Conservation (phyloP, 2,888 invertebrate genomes). For the Drosophila anomelani region DNA sequence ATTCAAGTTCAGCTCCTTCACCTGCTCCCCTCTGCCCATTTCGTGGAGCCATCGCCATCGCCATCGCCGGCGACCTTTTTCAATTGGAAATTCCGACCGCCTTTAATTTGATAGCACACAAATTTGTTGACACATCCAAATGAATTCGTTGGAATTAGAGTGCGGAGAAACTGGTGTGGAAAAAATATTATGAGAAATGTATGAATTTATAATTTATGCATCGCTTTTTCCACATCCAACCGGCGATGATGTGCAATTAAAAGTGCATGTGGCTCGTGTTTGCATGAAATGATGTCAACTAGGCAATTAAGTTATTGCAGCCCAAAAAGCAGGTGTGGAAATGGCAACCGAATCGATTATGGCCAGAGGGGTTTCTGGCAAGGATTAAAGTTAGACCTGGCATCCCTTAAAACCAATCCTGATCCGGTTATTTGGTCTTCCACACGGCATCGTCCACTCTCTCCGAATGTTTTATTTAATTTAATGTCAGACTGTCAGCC, state of each 20-base stretch:
- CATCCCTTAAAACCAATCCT: background rate
- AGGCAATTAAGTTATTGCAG: constrained; percentile 36
- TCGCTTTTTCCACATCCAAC: constrained; percentile 12
- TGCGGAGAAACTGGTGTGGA: constrained; percentile 4
- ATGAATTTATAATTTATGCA: constrained; percentile 36
- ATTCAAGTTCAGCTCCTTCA: background rate
- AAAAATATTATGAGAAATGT: constrained; percentile 28
- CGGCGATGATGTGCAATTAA: constrained; percentile 45
- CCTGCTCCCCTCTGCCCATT: background rate
- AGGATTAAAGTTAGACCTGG: background rate
- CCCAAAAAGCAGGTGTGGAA: constrained; percentile 20
- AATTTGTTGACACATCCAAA: constrained; percentile 28
- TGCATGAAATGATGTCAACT: constrained; percentile 42
- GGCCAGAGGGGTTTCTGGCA: background rate
- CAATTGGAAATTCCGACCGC: constrained; percentile 10
- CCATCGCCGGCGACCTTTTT: background rate
- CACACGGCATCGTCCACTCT: background rate
- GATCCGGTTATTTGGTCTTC: background rate
- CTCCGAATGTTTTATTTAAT: constrained; percentile 45
- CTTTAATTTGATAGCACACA: constrained; percentile 32
- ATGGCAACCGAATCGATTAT: constrained; percentile 12
- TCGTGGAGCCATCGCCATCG: background rate
- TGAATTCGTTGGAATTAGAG: constrained; percentile 19
- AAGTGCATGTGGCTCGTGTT: constrained; percentile 30
- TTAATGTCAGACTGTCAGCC: constrained; percentile 50